These are phyloP conservation scores for Brachyalestes nurse DNA, from an alignment of 2,797 vertebrate genomes.

Conservation along the genomic window DNA sequence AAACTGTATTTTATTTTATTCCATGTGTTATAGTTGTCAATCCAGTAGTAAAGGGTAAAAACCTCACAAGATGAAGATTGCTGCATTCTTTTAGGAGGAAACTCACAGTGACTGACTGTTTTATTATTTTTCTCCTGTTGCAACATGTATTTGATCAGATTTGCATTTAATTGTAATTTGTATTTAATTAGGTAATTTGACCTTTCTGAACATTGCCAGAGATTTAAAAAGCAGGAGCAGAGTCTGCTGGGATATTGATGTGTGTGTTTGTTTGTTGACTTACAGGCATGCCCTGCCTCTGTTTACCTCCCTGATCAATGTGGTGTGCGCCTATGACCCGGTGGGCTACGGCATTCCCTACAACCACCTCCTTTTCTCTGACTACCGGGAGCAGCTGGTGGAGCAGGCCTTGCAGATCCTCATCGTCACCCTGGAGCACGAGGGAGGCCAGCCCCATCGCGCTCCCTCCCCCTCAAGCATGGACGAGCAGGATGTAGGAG, in stretches of 20 bases:
- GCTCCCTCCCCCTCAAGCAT: conserved; percentile 88
- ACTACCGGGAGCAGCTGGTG: conserved; percentile 95
- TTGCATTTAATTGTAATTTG: too few relatives aligned
- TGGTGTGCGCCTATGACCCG: conserved; percentile 96
- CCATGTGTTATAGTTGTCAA: too few relatives aligned
- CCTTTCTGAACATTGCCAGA: not conserved
- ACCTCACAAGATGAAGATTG: too few relatives aligned
- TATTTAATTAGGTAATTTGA: not conserved
- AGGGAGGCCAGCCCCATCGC: conserved; percentile 80
- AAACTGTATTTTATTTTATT: too few relatives aligned
- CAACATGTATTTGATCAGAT: too few relatives aligned
- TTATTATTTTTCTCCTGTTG: too few relatives aligned
- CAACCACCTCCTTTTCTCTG: conserved; percentile 96
- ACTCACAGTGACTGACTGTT: too few relatives aligned
- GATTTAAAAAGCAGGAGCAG: not conserved
- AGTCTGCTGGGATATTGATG: not conserved
- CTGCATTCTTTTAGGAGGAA: too few relatives aligned
- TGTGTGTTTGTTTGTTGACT: not conserved
- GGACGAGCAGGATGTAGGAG: conserved; percentile 91
- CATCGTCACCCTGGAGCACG: conserved; percentile 94
- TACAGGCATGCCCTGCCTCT: conserved; percentile 92
- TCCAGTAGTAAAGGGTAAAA: too few relatives aligned
- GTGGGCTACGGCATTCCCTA: conserved; percentile 98
- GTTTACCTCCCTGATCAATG: conserved; percentile 95
- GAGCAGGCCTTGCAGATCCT: conserved; percentile 96